Evolutionary conservation across 2,113 vertebrate genomes (phyloP).

Genomic region (Odontophorus gujanensis): DNA sequence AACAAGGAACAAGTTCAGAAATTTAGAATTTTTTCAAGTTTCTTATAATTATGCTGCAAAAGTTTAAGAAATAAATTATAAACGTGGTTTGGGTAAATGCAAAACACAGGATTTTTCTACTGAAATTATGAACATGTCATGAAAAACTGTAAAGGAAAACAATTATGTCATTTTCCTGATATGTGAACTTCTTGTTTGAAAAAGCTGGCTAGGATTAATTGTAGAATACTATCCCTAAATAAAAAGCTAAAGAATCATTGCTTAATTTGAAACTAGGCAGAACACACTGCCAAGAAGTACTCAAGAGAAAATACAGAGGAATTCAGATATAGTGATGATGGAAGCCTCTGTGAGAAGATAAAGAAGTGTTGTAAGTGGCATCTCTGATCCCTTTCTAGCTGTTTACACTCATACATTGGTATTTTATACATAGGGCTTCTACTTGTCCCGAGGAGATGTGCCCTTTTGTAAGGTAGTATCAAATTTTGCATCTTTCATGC

Average conservation of each 20-base stretch:
- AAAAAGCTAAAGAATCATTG: constrained; percentile 22
- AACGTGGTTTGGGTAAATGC: not conserved
- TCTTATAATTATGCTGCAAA: not conserved
- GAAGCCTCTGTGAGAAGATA: constrained; percentile 18
- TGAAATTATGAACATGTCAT: not conserved
- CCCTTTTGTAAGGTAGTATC: not conserved
- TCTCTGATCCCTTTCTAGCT: not conserved
- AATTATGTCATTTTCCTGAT: constrained; percentile 64
- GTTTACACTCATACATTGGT: not conserved
- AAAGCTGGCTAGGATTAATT: constrained; percentile 52
- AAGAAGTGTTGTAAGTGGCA: not conserved
- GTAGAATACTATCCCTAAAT: constrained; percentile 25
- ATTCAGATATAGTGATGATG: not conserved
- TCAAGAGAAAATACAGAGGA: constrained; percentile 39
- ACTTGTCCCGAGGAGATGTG: not conserved
- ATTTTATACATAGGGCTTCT: constrained; percentile 3
- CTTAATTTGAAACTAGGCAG: constrained; percentile 17
- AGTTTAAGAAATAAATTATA: not conserved
- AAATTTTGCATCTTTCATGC: not conserved
- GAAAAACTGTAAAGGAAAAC: constrained; percentile 60
- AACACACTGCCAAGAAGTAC: constrained; percentile 1
- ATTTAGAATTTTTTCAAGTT: not conserved
- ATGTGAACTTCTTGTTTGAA: constrained; percentile 39
- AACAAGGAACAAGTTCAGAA: not conserved
- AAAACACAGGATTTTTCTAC: not conserved